phyloP scores from a whole-genome alignment of 2,888 invertebrate species.

The Folsomia candida region DNA sequence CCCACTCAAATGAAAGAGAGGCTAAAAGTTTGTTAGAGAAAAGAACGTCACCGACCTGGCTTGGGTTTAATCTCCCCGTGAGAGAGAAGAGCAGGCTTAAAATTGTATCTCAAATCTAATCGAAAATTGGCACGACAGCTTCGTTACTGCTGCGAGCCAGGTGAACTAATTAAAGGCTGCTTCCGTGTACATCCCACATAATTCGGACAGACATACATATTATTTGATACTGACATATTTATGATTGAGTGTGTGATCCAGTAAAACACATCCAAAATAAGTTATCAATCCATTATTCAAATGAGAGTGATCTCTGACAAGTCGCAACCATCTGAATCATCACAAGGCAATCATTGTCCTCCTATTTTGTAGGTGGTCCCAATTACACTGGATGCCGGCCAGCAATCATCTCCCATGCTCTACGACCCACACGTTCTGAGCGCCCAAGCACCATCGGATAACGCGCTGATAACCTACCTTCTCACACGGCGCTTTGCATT shows the following conservation, averaged over 20 bases:
- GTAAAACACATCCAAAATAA: too few relatives aligned
- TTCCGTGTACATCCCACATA: too few relatives aligned
- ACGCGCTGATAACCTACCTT: slow-evolving; percentile 25
- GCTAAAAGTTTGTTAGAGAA: too few relatives aligned
- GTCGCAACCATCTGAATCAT: neutral
- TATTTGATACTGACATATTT: too few relatives aligned
- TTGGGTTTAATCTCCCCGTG: neutral
- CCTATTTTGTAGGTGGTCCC: slow-evolving; percentile 7
- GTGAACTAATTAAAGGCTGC: neutral
- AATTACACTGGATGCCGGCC: slow-evolving; percentile 13
- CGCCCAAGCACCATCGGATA: slow-evolving; percentile 6
- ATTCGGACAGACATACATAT: too few relatives aligned
- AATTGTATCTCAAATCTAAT: neutral
- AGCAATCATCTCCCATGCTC: slow-evolving; percentile 4
- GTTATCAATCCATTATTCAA: neutral
- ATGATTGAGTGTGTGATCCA: too few relatives aligned
- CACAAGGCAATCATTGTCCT: neutral
- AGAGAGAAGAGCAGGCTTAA: neutral
- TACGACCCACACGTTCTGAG: slow-evolving; percentile 11
- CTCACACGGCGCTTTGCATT: slow-evolving; percentile 21
- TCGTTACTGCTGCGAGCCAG: neutral
- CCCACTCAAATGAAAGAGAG: neutral
- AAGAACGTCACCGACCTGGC: neutral
- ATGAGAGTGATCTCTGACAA: neutral
- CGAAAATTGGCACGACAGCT: neutral